Evolutionary conservation across 2,797 vertebrate genomes (phyloP).

Genomic region (Coccyzus lansbergi): DNA sequence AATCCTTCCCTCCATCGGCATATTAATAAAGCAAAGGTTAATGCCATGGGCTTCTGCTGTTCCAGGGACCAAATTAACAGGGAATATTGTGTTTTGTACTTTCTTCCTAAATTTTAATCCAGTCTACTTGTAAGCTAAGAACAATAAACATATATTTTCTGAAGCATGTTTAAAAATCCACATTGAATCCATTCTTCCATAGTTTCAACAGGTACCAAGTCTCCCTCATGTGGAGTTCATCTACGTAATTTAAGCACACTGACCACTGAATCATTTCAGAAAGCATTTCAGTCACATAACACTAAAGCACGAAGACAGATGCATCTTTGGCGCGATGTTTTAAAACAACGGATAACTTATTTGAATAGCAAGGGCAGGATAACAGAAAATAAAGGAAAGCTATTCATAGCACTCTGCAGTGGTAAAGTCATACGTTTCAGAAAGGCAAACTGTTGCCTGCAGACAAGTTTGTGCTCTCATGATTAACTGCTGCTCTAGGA

Average conservation of each 20-base stretch:
- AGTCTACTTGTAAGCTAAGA: not conserved
- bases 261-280: not conserved
- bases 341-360: slow-evolving; percentile 46
- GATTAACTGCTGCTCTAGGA: not conserved
- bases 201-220: not conserved
- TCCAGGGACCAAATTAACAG: not conserved
- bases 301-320: slow-evolving; percentile 26
- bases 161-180: not conserved
- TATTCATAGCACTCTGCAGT: slow-evolving; percentile 6
- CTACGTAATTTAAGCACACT: not conserved
- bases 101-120: not conserved
- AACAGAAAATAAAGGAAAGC: slow-evolving; percentile 23
- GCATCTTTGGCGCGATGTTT: slow-evolving; percentile 13
- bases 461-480: slow-evolving; percentile 3
- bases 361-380: slow-evolving; percentile 23
- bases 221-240: not conserved
- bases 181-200: not conserved
- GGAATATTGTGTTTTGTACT: not conserved
- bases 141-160: not conserved
- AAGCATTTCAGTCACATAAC: slow-evolving; percentile 53
- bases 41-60: not conserved
- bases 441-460: slow-evolving; percentile 39
- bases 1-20: slow-evolving; percentile 44
- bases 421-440: not conserved
- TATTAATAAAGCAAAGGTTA: slow-evolving; percentile 54